Base-by-base conservation (phyloP, 1,140 invertebrate species). In the Leptopilina clavipes region DNA sequence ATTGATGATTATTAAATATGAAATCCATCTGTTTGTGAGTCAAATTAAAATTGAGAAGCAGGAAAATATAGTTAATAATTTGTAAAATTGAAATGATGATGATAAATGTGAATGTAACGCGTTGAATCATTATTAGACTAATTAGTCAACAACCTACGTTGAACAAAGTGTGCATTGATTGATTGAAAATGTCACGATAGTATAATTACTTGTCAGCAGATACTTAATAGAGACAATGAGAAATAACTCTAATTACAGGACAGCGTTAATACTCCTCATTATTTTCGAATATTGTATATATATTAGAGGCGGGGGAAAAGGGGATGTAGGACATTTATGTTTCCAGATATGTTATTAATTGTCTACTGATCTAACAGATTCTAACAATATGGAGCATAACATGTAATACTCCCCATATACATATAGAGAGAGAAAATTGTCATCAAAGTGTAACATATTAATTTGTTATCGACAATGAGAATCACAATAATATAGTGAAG, bases 41-140 rank as follows among this genome's bases (percentile, higher is more conserved):
- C 37, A 54, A 19, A 59, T 25, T 22, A 9, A 56, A 12, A 25
- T 59, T 25, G 19, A 10, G 6, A 65, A 31, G n/a, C n/a, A n/a
- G 31, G 59, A 65, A n/a, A 31, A 22, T 11, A n/a, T n/a, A 65
- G 18, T 54, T 65, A 65, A 6, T 14, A 59, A 65, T 65, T 1
- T 31, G 3, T 11, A 65, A 65, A n/a, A 31, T 14, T 65, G 12
- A 65, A 25, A 65, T 14, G 25, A 65, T 14, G 25, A 65, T 65
- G 59, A 65, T 7, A 31, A 65, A 65, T 65, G 59, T 65, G 14
- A 65, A 65, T 52, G 3, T 8, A 10, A 31, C 3, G 25, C 25
- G 59, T 65, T 65, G 59, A 31, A 65, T 65, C 22, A 65, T 65
- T 65, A 65, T 31, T 11, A 65, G 59, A 65, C 25, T 65, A 65